Evolutionary conservation across 30 jellyfish, hydroid and myxozoan genomes (phyloP), one percentile per base, ranked within the genome.

Genomic region (Aurelia coerulea): DNA sequence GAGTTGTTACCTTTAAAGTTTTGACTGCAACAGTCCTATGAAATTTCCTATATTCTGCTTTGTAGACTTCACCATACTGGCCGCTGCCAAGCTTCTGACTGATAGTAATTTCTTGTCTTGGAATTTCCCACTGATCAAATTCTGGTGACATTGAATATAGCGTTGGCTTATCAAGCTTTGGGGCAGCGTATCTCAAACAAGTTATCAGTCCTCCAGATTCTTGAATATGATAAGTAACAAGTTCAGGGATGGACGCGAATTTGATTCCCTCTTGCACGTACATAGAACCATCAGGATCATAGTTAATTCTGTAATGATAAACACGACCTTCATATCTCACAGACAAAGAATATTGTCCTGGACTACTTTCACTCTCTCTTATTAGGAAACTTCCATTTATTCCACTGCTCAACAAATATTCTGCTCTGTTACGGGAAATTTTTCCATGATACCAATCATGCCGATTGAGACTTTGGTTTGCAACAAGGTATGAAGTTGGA

Each of bases 81-180:
- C 99, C 99, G 14, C 97, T 97, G 12, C 99, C 99, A 34, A 94
- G 95, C 64, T 94, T 94, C 62, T 90, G 97, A 42, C 99, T 91
- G 75, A 94, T 94, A n/a, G 89, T 84, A 16, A 94, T 94, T 52
- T 94, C 99, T 83, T 78, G 91, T 64, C 99, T 73, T 17, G 97
- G 92, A 1, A 94, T 75, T 75, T 94, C 99, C 99, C 99, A 94
- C 53, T 94, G 95, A 75, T 94, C 99, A 35, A 89, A 94, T 53
- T 74, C 76, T 1, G 97, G 99, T 33, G 97, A 81, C 84, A 94
- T 82, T 31, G 97, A 85, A 51, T 94, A 94, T 19, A 94, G 86
- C 10, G 97, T 76, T 4, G 99, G 99, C 58, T 94, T 94, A 39
- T 94, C 97, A 51, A 94, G 91, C 64, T 88, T 88, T n/a, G 96